Percentiles rank a stretch among this genome's conserved stretches.
phyloP scores from a whole-genome alignment of 2,888 invertebrate genomes.

The Tetanocera ferruginea region DNA sequence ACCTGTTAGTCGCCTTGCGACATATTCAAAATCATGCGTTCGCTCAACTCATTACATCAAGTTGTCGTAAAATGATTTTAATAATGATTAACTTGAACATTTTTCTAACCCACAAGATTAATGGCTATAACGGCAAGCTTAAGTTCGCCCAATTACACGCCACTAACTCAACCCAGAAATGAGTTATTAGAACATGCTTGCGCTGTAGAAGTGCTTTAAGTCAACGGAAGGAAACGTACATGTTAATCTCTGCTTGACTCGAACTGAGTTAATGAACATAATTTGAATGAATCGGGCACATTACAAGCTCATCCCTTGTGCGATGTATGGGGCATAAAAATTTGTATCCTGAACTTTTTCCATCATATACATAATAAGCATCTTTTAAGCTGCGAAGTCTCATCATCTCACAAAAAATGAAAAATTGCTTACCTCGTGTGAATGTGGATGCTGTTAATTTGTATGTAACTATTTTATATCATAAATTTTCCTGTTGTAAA shows the following conservation, averaged over 20 bases:
- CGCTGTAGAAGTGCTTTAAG: not conserved
- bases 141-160: conserved; percentile 5
- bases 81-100: not conserved
- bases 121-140: not conserved
- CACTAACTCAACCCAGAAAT: not conserved
- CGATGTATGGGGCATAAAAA: not conserved
- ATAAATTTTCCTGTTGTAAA: too few relatives aligned
- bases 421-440: too few relatives aligned
- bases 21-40: not conserved
- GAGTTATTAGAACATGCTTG: not conserved
- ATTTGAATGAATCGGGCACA: not conserved
- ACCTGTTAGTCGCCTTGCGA: too few relatives aligned
- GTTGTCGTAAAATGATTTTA: conserved; percentile 2
- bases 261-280: not conserved
- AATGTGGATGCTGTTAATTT: too few relatives aligned
- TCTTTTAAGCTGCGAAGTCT: not conserved
- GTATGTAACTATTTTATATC: too few relatives aligned
- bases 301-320: not conserved
- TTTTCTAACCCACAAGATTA: not conserved
- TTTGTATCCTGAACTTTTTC: not conserved
- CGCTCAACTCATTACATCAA: not conserved
- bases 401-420: too few relatives aligned
- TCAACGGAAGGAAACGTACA: not conserved
- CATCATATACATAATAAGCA: not conserved
- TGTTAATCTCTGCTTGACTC: not conserved